Base-by-base conservation (phyloP, 2,113 vertebrate species). In the Phylloscopus whistleri region DNA sequence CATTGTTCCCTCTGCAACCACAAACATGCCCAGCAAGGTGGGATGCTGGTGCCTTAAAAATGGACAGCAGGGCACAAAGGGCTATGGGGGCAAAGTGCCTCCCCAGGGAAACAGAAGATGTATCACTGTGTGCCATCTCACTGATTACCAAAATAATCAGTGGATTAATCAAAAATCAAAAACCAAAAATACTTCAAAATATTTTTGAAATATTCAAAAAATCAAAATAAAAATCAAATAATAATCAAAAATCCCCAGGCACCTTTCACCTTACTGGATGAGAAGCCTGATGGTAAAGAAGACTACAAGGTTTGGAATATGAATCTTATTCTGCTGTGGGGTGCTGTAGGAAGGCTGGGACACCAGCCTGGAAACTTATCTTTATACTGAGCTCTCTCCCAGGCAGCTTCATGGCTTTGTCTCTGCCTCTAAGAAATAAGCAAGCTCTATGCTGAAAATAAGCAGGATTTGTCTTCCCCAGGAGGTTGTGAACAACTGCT, bases 51-150 rank as follows among this genome's bases (percentile, higher is more conserved):
- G 33, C 18, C 63, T 44, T 44, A 52, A 44, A 9, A 59, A 19
- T 19, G 22, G 4, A 4, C 52, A 76, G 39, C 37, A 67, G n/a
- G 58, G 72, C 48, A 84, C 1, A 1, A 55, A 85, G 51, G 12
- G 14, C 37, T 3, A 5, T 3, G 37, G 1, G 1, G 13, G 16
- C 1, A 1, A 84, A 79, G 66, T 3, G 7, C 16, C 24, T 37
- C 13, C 6, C 33, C 19, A 28, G 33, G 68, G 39, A 48, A 93
- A 56, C 23, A 59, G n/a, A 17, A n/a, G 30, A 68, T 27, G 0
- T 16, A 18, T 2, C 48, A 55, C 53, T 35, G 21, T n/a, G 64
- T 86, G 64, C 43, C 59, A 89, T 14, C 63, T 39, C 43, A 46
- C 35, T 37, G 37, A 37, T 37, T 37, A 37, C 37, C 37, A 37